Evolutionary conservation across 2,888 invertebrate genomes (phyloP), one percentile per base, ranked within the genome.

Genomic region (Chloroclystis v-ata): DNA sequence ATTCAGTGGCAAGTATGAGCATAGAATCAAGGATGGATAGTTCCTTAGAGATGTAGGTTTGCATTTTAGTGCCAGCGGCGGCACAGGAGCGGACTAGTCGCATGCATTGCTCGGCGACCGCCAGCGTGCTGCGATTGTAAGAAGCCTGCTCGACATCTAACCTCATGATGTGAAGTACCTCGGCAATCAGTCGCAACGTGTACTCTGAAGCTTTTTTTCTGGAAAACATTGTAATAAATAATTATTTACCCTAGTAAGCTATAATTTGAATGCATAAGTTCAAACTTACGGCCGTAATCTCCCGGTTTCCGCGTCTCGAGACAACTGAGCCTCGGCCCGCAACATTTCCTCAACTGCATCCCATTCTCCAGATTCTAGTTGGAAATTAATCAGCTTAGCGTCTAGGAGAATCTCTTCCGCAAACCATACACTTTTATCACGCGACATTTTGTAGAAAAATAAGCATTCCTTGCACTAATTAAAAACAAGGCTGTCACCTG

Each of bases 381-480:
- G 87, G 42, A 78, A 85, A 62, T 89, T 88, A 28, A 89, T 88
- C 37, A 89, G 70, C 63, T 88, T 88, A 6, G 88, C 88, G 65
- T 89, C 88, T 48, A 89, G 64, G 38, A 89, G 63, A 58, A 89
- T 88, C 61, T 89, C 89, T 66, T 89, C 89, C 4, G 86, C 88
- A 56, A 87, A 89, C 88, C 88, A 88, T 29, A 87, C 88, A 60
- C 86, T 88, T 76, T 89, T 89, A 69, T 89, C 89, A 52, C 88
- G 78, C 46, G 88, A 88, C 89, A 89, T 87, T 68, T 62, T 74
- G 6, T 1, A 11, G 14, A 2, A 26, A 9, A 26, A 26, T 8
- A 6, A 8, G 8, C 26, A 26, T 26, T 26, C 14, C 1, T 4
- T 14, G 9, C 1, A n/a, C n/a, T 1, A 6, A 24, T 4, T 24